Evolutionary conservation across 2,113 vertebrate species (phyloP).

Genomic region (Cheilinus undulatus): DNA sequence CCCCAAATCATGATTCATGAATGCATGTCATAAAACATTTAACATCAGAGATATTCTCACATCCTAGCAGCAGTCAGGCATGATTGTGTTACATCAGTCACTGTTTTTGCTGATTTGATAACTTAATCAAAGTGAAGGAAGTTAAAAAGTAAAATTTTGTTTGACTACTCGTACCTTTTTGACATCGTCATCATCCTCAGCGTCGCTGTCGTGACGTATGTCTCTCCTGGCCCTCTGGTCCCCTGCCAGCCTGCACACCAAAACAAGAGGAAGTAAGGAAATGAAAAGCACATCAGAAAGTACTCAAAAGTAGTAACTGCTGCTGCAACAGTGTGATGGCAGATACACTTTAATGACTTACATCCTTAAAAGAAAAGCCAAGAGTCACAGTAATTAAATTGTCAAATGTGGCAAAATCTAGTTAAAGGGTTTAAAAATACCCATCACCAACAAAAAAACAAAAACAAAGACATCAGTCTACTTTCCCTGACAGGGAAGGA

Average conservation of each 20-base stretch:
- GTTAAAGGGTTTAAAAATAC: background rate
- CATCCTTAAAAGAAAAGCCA: background rate
- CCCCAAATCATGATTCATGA: too few species aligned
- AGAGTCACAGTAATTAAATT: background rate
- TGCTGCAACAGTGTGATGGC: background rate
- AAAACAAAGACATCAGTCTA: background rate
- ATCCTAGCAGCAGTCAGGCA: too few species aligned
- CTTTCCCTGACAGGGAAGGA: background rate
- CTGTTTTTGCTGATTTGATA: too few species aligned
- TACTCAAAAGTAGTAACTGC: background rate
- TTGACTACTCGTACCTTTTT: constrained; percentile 96
- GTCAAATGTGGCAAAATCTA: background rate
- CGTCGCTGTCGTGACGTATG: constrained; percentile 96
- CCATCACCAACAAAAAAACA: background rate
- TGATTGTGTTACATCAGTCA: too few species aligned
- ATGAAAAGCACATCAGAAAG: background rate
- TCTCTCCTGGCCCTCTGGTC: constrained; percentile 97
- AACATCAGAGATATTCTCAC: too few species aligned
- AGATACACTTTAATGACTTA: background rate
- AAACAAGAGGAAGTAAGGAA: background rate
- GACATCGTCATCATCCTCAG: constrained; percentile 97
- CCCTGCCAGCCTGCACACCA: constrained; percentile 91
- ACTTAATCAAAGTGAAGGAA: too few species aligned
- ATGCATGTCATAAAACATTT: too few species aligned
- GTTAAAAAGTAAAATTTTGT: too few species aligned